Conservation (phyloP, 2,888 invertebrate genomes). For the Parnassius apollo region DNA sequence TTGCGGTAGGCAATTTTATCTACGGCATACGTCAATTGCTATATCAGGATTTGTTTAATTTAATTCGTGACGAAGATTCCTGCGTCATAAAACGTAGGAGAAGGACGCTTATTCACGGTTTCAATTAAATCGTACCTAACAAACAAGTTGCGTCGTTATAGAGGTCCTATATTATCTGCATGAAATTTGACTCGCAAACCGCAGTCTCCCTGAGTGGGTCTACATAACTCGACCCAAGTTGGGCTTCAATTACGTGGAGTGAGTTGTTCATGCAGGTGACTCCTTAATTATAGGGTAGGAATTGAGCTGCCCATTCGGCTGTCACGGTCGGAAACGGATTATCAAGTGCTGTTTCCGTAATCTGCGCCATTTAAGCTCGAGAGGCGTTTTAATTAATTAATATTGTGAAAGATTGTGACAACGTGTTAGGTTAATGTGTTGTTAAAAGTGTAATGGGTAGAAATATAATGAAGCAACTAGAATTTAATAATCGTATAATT, state of each 20-base stretch:
- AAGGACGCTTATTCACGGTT: constrained; percentile 50
- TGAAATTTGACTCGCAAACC: constrained; percentile 76
- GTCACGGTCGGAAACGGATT: constrained; percentile 74
- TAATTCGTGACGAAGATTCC: constrained; percentile 5
- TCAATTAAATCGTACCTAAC: constrained; percentile 71
- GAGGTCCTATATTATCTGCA: constrained; percentile 71
- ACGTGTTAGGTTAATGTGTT: not conserved
- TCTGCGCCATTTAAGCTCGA: constrained; percentile 37
- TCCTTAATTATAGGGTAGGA: constrained; percentile 75
- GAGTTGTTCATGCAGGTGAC: constrained; percentile 79
- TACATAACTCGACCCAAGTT: constrained; percentile 73
- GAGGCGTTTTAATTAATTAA: constrained; percentile 36
- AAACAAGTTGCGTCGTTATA: constrained; percentile 67
- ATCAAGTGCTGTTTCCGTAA: constrained; percentile 59
- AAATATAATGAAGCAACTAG: not conserved
- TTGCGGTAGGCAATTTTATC: constrained; percentile 14
- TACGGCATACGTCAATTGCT: constrained; percentile 4
- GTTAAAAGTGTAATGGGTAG: not conserved
- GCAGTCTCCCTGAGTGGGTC: constrained; percentile 60
- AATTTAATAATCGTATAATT: no score
- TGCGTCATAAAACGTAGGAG: not conserved
- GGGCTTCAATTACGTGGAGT: constrained; percentile 76
- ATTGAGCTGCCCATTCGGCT: constrained; percentile 76
- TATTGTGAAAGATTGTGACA: constrained; percentile 5
- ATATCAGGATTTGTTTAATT: constrained; percentile 3